Evolutionary conservation across 2,113 vertebrate genomes (phyloP), one percentile per base, ranked within the genome.

Genomic region (Rousettus leschenaultii): DNA sequence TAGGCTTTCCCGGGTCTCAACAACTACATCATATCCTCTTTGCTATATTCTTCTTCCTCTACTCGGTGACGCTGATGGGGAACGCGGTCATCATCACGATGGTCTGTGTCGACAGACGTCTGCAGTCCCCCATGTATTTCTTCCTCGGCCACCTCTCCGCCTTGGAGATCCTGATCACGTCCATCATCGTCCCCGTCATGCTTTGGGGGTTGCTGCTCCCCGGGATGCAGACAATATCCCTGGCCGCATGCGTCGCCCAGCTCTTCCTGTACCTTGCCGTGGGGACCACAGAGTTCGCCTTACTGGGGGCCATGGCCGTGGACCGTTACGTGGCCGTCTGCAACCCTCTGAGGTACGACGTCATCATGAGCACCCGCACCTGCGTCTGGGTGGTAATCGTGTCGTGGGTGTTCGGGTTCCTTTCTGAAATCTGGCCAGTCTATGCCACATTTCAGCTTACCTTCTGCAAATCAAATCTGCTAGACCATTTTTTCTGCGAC

Each of bases 91-190:
- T 97, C 61, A 97, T 98, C 3, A 0, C 33, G 33, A 66, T 97
- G 19, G 77, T 97, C 18, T 93, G 86, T 53, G 68, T 89, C 7
- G 97, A 97, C 26, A 95, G 85, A 57, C 53, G 16, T 53, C 97
- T 98, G 18, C 57, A 91, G 18, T 94, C 94, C 7, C 95, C 96
- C 51, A 97, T 97, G 95, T 97, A 98, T 33, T 98, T 97, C 73
- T 94, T 97, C 71, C 97, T 98, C 0, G 38, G 53, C 15, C 95
- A 97, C 5, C 95, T 97, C n/a, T 97, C 96, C 83, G 28, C 93
- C 59, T 40, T 95, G 24, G 97, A 98, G 75, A 96, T 84, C 1
- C 63, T 95, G 77, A 5, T 78, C 40, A 98, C 96, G 11, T 78
- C 91, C 2, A 63, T 83, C 28, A 86, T 97, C 15, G 63, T 97